Conservation (phyloP, 2,888 invertebrate species). For the Malachius bipustulatus region DNA sequence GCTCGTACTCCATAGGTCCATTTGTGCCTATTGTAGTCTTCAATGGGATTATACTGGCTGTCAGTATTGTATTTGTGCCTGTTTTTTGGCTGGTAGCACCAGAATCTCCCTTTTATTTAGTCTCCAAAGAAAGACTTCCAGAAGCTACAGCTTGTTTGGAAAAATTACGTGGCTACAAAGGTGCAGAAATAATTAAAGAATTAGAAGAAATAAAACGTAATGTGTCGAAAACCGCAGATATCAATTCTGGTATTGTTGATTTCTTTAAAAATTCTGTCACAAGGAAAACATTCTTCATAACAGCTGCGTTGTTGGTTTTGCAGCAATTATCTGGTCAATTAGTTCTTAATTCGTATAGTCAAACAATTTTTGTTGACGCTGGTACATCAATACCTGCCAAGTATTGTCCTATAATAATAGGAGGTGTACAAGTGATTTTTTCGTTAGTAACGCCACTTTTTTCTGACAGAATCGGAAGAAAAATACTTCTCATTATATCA, state of each 20-base stretch:
- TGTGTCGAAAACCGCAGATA: background rate
- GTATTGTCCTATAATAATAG: constrained; percentile 8
- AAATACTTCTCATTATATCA: constrained; percentile 7
- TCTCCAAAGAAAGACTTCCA: background rate
- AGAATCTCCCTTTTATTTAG: constrained; percentile 60
- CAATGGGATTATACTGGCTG: constrained; percentile 44
- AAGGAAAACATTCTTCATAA: constrained; percentile 7
- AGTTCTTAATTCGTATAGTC: constrained; percentile 8
- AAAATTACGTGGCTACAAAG: background rate
- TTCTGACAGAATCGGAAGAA: constrained; percentile 5
- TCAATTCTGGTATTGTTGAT: constrained; percentile 7
- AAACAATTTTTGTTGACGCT: constrained; percentile 11
- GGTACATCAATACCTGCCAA: constrained; percentile 4
- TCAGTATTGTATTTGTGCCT: constrained; percentile 35
- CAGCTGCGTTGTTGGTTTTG: constrained; percentile 6
- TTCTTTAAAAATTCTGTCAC: constrained; percentile 7
- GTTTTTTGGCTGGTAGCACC: constrained; percentile 49
- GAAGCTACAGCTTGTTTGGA: background rate
- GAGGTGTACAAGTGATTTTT: constrained; percentile 9
- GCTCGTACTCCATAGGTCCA: constrained; percentile 60
- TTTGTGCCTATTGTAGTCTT: constrained; percentile 52
- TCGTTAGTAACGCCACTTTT: constrained; percentile 10
- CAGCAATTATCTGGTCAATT: constrained; percentile 11
- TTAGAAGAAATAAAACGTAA: background rate
- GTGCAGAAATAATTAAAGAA: background rate